These are phyloP conservation scores for Rallus limicola DNA, from an alignment of 2,113 vertebrate genomes.

Conservation along the genomic window DNA sequence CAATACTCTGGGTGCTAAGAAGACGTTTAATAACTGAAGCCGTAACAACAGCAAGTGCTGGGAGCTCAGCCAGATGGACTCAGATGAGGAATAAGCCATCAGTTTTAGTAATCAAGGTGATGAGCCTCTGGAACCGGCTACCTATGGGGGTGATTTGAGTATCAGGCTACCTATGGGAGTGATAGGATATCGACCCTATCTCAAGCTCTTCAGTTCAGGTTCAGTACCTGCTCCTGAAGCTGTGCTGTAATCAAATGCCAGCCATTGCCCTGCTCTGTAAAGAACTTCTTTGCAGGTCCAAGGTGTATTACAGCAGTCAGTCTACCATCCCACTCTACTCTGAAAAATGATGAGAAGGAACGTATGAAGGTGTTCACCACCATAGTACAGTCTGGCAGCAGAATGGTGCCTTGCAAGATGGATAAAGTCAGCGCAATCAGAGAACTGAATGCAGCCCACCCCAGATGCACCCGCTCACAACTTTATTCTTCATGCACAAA, in stretches of 20 bases:
- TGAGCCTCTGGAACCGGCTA: neutral
- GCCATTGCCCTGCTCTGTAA: neutral
- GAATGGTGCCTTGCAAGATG: neutral
- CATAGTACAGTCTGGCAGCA: neutral
- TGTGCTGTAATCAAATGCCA: neutral
- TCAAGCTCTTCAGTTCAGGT: neutral
- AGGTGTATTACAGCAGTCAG: neutral
- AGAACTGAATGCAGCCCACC: neutral
- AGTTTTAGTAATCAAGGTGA: neutral
- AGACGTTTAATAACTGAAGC: neutral
- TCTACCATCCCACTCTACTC: neutral
- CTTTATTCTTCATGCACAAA: neutral
- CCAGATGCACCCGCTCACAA: rapidly evolving
- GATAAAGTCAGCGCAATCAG: neutral
- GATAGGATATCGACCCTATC: neutral
- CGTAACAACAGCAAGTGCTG: neutral
- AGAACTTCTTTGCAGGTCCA: neutral
- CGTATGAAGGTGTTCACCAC: neutral
- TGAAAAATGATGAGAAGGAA: neutral
- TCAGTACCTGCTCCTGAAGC: neutral
- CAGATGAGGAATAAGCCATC: neutral
- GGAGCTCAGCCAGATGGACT: neutral
- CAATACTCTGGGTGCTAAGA: neutral
- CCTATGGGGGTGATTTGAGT: neutral
- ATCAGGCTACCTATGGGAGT: neutral